Base-by-base conservation (phyloP, 2,888 invertebrate genomes). In the Catocala sponsa region DNA sequence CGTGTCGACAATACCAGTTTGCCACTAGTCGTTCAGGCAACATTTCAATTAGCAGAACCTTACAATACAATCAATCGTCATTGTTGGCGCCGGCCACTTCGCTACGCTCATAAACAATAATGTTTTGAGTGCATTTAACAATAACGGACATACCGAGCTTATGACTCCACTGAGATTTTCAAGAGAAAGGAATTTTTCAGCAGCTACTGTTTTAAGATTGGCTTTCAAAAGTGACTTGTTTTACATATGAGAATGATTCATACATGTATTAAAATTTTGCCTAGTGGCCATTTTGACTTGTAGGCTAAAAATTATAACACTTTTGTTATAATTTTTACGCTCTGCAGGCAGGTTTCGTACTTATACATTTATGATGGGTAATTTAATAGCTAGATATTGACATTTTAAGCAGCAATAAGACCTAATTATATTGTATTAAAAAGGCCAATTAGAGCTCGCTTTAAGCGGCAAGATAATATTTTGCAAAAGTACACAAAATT, bases 61-160 rank as follows among this genome's bases (percentile, higher is more conserved):
- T 15, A 50, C 44, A 62, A 64, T 44, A 49, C 54, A 50, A 68
- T 74, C 60, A 72, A 63, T 61, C 44, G 58, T 59, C 61, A 68
- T 71, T 75, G 68, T 69, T 58, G 58, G 62, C 47, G 52, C 59
- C 49, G 49, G 50, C 48, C 51, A 51, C 44, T 59, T 43, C 55
- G 51, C 50, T 55, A 52, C 25, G 41, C 52, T 51, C 65, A 63
- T 72, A 63, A 72, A 69, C 65, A 68, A 68, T 38, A 6, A 9
- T 61, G 60, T 72, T 74, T 61, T 63, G 50, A 64, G 60, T 65
- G 48, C 53, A 61, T 63, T 50, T 59, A 64, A 75, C 72, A 75
- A 74, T 70, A 75, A 54, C 48, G 44, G 52, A 52, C 65, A 72
- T 75, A 62, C 59, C 72, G 59, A 33, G n/a, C 5, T 52, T 48